Evolutionary conservation across 2,113 vertebrate species (phyloP).

Genomic region (Trogon surrucura): DNA sequence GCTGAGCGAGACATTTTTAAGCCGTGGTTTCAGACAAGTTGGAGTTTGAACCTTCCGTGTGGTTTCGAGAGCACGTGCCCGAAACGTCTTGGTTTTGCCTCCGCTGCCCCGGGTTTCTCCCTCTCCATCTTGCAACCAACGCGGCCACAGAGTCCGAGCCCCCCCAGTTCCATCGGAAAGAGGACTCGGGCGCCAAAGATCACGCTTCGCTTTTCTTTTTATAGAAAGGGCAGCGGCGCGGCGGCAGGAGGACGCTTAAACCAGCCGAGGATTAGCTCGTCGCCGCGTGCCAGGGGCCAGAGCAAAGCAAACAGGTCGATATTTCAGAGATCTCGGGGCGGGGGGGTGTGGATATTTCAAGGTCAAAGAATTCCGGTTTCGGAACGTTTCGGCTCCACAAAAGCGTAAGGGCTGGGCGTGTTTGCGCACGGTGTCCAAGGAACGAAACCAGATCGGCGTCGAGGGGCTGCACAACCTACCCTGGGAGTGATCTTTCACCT

Average conservation of each 20-base stretch:
- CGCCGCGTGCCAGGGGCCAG: neutral
- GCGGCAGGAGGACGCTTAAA: neutral
- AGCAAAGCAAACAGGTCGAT: neutral
- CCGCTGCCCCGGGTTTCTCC: neutral
- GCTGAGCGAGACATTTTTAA: too few species aligned
- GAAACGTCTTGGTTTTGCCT: neutral
- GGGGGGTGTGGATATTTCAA: neutral
- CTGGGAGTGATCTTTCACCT: neutral
- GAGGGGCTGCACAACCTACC: neutral
- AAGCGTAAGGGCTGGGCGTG: neutral
- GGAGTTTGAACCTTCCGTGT: neutral
- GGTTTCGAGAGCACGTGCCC: neutral
- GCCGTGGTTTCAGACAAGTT: neutral
- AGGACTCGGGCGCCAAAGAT: rapidly evolving
- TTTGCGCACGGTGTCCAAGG: neutral
- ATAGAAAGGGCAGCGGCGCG: neutral
- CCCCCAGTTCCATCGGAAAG: rapidly evolving
- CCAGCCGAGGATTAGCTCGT: rapidly evolving
- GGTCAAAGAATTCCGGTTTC: neutral
- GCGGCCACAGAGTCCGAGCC: neutral
- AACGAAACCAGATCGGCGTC: neutral
- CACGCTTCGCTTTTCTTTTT: neutral
- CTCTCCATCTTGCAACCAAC: neutral
- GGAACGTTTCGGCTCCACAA: rapidly evolving
- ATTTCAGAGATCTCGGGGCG: neutral